Evolutionary conservation across 1,140 invertebrate species (phyloP).

Genomic region (Euura saliciscinereae): DNA sequence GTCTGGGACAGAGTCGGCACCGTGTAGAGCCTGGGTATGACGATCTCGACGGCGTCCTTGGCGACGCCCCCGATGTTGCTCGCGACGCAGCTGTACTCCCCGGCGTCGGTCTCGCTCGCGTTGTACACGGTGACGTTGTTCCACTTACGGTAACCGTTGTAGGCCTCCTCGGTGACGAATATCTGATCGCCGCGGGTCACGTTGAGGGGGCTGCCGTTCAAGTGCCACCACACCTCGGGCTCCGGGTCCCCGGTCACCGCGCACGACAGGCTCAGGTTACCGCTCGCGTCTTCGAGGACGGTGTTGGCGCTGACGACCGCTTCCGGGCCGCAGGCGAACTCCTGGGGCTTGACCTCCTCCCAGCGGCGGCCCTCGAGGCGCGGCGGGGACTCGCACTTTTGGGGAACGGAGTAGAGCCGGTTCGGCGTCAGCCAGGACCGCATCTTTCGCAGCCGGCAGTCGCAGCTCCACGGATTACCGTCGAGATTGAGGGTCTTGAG

Average conservation of each 20-base stretch:
- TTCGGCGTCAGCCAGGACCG: slow-evolving; percentile 77
- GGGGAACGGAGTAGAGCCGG: slow-evolving; percentile 70
- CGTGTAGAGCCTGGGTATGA: slow-evolving; percentile 72
- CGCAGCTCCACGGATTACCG: slow-evolving; percentile 89
- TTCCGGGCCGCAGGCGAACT: slow-evolving; percentile 78
- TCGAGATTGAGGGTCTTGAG: slow-evolving; percentile 81
- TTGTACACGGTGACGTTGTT: slow-evolving; percentile 76
- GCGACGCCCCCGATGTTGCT: slow-evolving; percentile 76
- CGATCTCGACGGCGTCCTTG: slow-evolving; percentile 72
- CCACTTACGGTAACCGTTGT: slow-evolving; percentile 58
- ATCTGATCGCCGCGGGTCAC: slow-evolving; percentile 47
- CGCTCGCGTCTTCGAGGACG: slow-evolving; percentile 73
- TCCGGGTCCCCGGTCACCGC: slow-evolving; percentile 81
- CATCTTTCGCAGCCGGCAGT: slow-evolving; percentile 82
- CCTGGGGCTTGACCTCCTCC: slow-evolving; percentile 68
- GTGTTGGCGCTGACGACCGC: slow-evolving; percentile 67
- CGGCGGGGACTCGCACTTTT: slow-evolving; percentile 68
- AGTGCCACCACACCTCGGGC: slow-evolving; percentile 82
- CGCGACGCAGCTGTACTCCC: slow-evolving; percentile 81
- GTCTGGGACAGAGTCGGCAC: slow-evolving; percentile 68
- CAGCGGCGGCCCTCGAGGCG: slow-evolving; percentile 66
- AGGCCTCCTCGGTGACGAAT: slow-evolving; percentile 15
- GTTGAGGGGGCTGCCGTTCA: slow-evolving; percentile 71
- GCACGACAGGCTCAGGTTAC: slow-evolving; percentile 81
- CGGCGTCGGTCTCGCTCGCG: slow-evolving; percentile 77